phyloP scores from a whole-genome alignment of 1,140 invertebrate species.

The Trichomalopsis sarcophagae region DNA sequence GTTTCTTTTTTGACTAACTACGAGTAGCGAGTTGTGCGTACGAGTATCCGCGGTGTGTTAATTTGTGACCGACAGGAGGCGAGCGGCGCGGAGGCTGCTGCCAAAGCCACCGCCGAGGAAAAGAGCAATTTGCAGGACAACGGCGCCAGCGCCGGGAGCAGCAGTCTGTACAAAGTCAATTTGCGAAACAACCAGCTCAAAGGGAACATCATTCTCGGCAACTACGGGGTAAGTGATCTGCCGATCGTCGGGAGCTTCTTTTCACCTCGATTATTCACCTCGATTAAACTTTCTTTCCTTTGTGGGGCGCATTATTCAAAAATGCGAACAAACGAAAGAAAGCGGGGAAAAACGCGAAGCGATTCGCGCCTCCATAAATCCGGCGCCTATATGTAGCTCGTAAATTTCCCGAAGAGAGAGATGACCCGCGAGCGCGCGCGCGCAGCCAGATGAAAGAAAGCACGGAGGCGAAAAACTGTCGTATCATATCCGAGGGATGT shows the following conservation, averaged over 20 bases:
- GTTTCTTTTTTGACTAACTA: too few relatives aligned
- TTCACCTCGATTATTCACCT: neutral
- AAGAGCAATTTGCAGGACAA: slow-evolving; percentile 65
- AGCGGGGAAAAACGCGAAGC: neutral
- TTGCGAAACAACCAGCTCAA: slow-evolving; percentile 85
- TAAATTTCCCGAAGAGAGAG: slow-evolving; percentile 30
- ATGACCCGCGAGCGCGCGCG: neutral
- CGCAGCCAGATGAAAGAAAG: too few relatives aligned
- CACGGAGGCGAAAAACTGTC: neutral
- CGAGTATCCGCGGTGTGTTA: neutral
- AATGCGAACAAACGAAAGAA: neutral
- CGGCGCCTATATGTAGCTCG: neutral
- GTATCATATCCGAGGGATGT: too few relatives aligned
- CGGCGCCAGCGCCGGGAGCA: neutral
- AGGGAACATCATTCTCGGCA: slow-evolving; percentile 88
- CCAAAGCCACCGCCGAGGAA: slow-evolving; percentile 61
- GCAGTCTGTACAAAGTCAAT: slow-evolving; percentile 81
- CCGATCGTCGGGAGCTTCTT: neutral
- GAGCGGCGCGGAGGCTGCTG: neutral
- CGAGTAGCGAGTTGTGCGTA: too few relatives aligned
- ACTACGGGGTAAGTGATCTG: slow-evolving; percentile 83
- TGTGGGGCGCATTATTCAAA: neutral
- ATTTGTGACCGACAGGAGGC: slow-evolving; percentile 18
- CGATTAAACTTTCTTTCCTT: neutral
- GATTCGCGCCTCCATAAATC: slow-evolving; percentile 37